These are phyloP conservation scores for Xenopus petersii DNA, from an alignment of 2,797 vertebrate genomes.

Conservation along the genomic window DNA sequence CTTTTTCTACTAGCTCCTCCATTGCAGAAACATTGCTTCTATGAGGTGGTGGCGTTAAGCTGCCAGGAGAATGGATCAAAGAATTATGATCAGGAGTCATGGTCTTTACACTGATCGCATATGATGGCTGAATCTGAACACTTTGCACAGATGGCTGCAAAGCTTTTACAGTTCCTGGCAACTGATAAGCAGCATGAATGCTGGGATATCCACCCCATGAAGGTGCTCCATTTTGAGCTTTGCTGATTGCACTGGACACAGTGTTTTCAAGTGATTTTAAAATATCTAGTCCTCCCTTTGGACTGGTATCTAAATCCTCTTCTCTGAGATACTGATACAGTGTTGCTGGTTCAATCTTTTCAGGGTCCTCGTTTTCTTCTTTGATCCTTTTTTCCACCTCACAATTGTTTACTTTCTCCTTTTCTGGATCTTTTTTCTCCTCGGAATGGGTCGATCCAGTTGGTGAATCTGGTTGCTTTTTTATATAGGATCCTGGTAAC, in stretches of 20 bases:
- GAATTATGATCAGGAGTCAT: conserved; percentile 71
- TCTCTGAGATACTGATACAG: conserved; percentile 93
- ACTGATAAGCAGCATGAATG: conserved; percentile 96
- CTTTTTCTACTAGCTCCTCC: conserved; percentile 96
- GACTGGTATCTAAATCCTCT: conserved; percentile 90
- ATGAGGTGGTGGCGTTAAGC: conserved; percentile 84
- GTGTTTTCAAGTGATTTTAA: conserved; percentile 95
- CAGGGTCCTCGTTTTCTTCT: conserved; percentile 85
- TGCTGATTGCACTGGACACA: conserved; percentile 94
- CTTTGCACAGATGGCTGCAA: conserved; percentile 75
- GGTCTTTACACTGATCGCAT: conserved; percentile 74
- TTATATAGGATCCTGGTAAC: conserved; percentile 76
- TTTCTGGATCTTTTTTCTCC: conserved; percentile 76
- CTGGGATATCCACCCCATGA: conserved; percentile 97
- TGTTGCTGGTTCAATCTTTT: conserved; percentile 70
- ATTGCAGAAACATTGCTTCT: conserved; percentile 94
- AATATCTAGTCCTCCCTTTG: conserved; percentile 91
- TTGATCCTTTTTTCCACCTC: conserved; percentile 84
- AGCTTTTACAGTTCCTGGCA: conserved; percentile 83
- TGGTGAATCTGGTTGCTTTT: conserved; percentile 82
- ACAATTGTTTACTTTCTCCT: conserved; percentile 62
- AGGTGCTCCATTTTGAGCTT: conserved; percentile 94
- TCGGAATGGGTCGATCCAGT: conserved; percentile 66
- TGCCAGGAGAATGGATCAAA: conserved; percentile 83
- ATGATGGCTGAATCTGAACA: conserved; percentile 83